Conservation (phyloP, 2,888 invertebrate genomes). For the Junonia oenone region DNA sequence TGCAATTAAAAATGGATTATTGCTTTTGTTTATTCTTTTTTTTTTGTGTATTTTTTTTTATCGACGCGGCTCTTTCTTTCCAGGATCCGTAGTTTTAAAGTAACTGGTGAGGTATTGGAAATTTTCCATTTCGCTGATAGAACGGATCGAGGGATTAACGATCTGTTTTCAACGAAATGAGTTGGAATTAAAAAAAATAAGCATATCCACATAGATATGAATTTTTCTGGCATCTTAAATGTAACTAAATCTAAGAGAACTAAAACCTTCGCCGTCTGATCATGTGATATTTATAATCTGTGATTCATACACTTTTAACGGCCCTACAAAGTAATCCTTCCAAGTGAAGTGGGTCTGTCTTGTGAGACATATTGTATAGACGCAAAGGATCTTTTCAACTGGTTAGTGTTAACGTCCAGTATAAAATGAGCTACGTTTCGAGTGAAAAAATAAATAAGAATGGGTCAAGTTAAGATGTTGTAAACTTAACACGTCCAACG, state of each 20-base stretch:
- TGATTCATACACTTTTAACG: conserved; percentile 2
- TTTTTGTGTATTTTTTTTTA: background rate
- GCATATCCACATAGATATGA: background rate
- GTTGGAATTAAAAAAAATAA: background rate
- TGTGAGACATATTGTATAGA: background rate
- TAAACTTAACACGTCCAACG: conserved; percentile 7
- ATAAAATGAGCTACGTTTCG: background rate
- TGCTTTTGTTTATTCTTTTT: conserved; percentile 31
- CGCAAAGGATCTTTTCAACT: background rate
- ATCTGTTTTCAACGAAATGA: background rate
- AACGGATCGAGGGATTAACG: background rate
- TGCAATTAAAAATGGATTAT: conserved; percentile 37
- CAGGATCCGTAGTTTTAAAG: conserved; percentile 6
- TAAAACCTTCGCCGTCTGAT: background rate
- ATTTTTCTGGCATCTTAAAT: background rate
- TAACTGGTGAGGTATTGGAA: background rate
- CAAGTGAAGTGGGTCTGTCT: conserved; percentile 1
- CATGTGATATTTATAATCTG: conserved; percentile 1
- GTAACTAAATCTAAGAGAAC: background rate
- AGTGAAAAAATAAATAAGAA: background rate
- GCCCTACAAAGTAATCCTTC: conserved; percentile 21
- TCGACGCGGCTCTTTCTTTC: conserved; percentile 21
- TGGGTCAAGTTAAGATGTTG: conserved; percentile 5
- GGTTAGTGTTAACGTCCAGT: background rate
- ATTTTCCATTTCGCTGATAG: background rate